Conservation (phyloP, 2,113 vertebrate genomes). For the Mus musculus region GRCm39 chr10:105682501-105683000, state of each 20-base stretch:
- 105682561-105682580: neutral
- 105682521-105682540: neutral
- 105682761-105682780: neutral
- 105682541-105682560: neutral
- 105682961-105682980: constrained; percentile 97
- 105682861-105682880: constrained; percentile 87
- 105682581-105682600: constrained; percentile 6
- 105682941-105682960: constrained; percentile 93
- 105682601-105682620: constrained; percentile 7
- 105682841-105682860: constrained; percentile 3
- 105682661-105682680: neutral
- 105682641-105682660: constrained; percentile 5
- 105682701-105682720: neutral
- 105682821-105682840: neutral
- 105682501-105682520: neutral
- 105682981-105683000: constrained; percentile 97
- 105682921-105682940: constrained; percentile 94
- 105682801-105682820: constrained; percentile 21
- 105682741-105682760: neutral
- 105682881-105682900: constrained; percentile 89
- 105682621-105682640: neutral
- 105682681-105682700: neutral
- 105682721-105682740: neutral
- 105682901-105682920: constrained; percentile 91
- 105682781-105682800: neutral